Percentiles rank a stretch among this genome's conserved stretches.
Conservation (phyloP, 2,888 invertebrate genomes). For the Pasiphila rectangulata region DNA sequence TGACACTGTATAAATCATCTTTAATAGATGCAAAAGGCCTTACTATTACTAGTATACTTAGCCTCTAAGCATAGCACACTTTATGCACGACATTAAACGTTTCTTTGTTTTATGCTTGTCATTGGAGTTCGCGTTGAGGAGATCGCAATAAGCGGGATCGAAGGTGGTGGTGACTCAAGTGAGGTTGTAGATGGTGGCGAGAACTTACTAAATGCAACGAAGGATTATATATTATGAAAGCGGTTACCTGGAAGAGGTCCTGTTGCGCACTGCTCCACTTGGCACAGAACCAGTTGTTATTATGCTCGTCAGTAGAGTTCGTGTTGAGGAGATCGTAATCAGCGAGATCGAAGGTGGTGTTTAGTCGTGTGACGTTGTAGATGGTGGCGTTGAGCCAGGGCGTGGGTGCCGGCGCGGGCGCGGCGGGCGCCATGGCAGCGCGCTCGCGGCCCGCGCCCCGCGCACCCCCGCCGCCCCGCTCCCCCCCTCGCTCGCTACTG, state of each 20-base stretch:
- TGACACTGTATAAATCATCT: too few relatives aligned
- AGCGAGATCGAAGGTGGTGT: constrained; percentile 72
- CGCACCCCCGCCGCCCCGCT: constrained; percentile 42
- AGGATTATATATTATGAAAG: too few relatives aligned
- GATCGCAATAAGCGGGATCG: constrained; percentile 71
- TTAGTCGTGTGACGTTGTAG: constrained; percentile 77
- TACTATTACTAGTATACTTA: too few relatives aligned
- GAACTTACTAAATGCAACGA: too few relatives aligned
- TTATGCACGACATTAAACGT: too few relatives aligned
- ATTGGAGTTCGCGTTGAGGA: constrained; percentile 71
- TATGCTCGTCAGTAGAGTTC: constrained; percentile 67
- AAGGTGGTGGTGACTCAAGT: constrained; percentile 77
- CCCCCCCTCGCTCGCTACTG: constrained; percentile 49
- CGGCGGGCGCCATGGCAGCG: constrained; percentile 68
- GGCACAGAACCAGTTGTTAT: constrained; percentile 82
- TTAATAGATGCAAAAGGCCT: too few relatives aligned
- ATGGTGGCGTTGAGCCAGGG: constrained; percentile 80
- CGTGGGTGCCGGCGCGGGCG: constrained; percentile 69
- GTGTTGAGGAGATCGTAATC: constrained; percentile 76
- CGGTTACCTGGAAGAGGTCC: constrained; percentile 84
- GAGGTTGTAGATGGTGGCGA: constrained; percentile 79
- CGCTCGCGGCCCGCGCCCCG: constrained; percentile 51
- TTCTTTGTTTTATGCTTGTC: constrained; percentile 71
- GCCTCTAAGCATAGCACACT: too few relatives aligned
- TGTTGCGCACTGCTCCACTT: constrained; percentile 92